A percentile compares a stretch with the other conserved stretches of the same genome.
Conservation (phyloP, 2,113 vertebrate species). For the Vireo altiloquus region DNA sequence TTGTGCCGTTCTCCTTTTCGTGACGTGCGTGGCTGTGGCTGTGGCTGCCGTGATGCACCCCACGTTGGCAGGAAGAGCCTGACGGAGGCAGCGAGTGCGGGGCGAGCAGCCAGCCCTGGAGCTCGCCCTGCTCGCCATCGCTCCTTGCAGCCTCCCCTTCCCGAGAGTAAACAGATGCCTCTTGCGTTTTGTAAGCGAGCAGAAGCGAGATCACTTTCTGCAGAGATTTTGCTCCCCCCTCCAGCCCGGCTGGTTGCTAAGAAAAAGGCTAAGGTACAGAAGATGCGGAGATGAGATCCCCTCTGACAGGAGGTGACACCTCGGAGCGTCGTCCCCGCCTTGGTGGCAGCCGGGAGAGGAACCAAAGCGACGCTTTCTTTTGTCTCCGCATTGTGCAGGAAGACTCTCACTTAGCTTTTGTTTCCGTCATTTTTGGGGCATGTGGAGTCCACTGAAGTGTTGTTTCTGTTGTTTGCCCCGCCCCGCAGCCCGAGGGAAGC, state of each 20-base stretch:
- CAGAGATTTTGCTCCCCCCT: neutral
- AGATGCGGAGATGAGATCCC: neutral
- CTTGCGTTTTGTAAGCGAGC: neutral
- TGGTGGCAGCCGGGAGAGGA: neutral
- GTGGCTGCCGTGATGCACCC: no score
- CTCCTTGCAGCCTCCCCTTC: neutral
- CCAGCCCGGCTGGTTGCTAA: neutral
- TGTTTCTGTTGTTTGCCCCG: neutral
- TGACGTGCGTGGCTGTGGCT: neutral
- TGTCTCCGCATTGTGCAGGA: neutral
- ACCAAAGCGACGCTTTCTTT: neutral
- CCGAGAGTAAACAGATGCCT: neutral
- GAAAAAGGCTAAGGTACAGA: neutral
- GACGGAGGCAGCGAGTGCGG: neutral
- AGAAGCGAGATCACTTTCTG: rapidly evolving
- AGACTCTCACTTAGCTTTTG: neutral
- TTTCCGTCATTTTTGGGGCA: neutral
- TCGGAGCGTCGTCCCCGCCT: neutral
- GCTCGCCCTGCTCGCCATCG: neutral
- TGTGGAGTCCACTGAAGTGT: neutral
- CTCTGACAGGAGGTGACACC: neutral
- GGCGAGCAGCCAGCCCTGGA: neutral
- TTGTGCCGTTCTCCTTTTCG: neutral
- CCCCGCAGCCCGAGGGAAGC: neutral
- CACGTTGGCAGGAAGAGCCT: rapidly evolving